Evolutionary conservation across 2,797 vertebrate genomes (phyloP), one percentile per base, ranked within the genome.

Genomic region (Phalanger gymnotis): DNA sequence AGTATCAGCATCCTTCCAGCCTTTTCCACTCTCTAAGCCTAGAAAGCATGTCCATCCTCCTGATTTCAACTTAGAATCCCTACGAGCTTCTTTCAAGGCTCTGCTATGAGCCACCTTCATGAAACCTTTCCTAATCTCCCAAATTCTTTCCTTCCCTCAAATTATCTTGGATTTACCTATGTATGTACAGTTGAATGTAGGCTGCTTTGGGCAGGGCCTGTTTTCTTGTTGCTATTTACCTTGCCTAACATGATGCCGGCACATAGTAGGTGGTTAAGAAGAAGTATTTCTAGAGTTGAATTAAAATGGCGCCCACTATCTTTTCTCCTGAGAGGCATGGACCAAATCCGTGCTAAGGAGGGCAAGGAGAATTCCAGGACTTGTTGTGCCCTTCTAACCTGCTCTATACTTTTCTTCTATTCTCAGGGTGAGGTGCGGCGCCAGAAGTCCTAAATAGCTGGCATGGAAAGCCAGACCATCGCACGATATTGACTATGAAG

Each of bases 341-440:
- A 51, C 47, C 40, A 87, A 51, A 87, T 51, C 22, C 22, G 10
- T 87, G 25, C 7, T 27, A 87, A 87, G 40, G 7, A 51, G 25
- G 22, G 40, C 25, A 87, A 87, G 40, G 40, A 47, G 22, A 47
- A 40, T 22, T 6, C 53, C 34, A 19, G 51, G 27, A 25, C 40
- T 94, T 53, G 28, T 40, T n/a, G 2, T 87, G 40, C 6, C 73
- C 73, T 51, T 87, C 40, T 87, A 51, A 87, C 40, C 22, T 27
- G 10, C 40, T 12, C n/a, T 87, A 5, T 87, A 11, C 22, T 87
- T 51, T 87, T 87, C 12, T 31, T 95, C 55, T 92, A 16, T 52
- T 96, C 92, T 95, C 96, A 98, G 98, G 97, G 90, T 10, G 98
- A 98, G 58, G 91, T 93, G 54, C 95, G 90, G 58, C 96, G 97